A percentile compares a stretch with the other conserved stretches of the same genome.
Conservation (phyloP, 2,888 invertebrate species). For the Pemphredon lugubris region DNA sequence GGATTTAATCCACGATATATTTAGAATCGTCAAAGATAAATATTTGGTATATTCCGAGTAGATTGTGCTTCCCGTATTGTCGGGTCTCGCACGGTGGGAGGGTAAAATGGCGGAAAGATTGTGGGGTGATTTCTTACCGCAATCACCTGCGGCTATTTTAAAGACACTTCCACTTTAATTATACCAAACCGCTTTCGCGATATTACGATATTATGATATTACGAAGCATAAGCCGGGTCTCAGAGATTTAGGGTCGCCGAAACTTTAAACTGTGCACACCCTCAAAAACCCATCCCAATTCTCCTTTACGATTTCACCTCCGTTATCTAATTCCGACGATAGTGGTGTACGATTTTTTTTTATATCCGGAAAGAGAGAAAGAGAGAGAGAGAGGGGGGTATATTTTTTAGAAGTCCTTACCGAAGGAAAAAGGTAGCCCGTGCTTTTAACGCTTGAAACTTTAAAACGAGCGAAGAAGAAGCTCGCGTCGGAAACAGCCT, state of each 20-base stretch:
- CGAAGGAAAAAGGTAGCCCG: too few relatives aligned
- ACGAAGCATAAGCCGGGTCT: constrained; percentile 72
- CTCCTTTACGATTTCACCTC: constrained; percentile 56
- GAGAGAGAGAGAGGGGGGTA: too few relatives aligned
- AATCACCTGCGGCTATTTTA: constrained; percentile 77
- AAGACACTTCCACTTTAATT: constrained; percentile 79
- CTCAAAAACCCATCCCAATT: constrained; percentile 60
- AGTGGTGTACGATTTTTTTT: constrained; percentile 1
- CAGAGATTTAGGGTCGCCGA: constrained; percentile 71
- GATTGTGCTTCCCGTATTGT: not conserved
- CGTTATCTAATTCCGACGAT: constrained; percentile 54
- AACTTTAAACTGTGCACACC: constrained; percentile 70
- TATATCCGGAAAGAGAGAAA: too few relatives aligned
- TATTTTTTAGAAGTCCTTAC: too few relatives aligned
- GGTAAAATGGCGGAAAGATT: constrained; percentile 37
- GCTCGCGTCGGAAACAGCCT: constrained; percentile 6
- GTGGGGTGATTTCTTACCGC: constrained; percentile 53
- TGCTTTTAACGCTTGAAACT: too few relatives aligned
- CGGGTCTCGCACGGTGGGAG: not conserved
- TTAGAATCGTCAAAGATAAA: too few relatives aligned
- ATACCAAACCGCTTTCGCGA: constrained; percentile 72
- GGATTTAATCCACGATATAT: too few relatives aligned
- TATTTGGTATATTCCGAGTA: not conserved
- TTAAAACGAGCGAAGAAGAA: too few relatives aligned
- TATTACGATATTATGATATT: constrained; percentile 77